Evolutionary conservation across 2,888 invertebrate species (phyloP), one percentile per base, ranked within the genome.

Genomic region (Ichneumoninae sp.): DNA sequence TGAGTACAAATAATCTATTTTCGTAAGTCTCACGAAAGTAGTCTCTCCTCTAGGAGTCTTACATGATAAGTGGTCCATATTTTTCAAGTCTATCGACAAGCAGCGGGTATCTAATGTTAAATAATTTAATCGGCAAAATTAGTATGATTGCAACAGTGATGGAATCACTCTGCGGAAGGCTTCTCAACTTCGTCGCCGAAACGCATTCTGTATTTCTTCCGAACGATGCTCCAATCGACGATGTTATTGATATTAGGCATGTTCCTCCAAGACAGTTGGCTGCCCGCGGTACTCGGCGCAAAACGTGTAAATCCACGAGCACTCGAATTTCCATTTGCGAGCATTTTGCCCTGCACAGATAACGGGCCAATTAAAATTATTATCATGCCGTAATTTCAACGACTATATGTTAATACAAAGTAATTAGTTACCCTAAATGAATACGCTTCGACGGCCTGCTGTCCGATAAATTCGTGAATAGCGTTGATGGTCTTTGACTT

Each of bases 191-290:
- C 91, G 40, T 90, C 92, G 13, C 94, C 93, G 66, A 93, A 94
- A 60, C 93, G 91, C 50, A 91, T 90, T 84, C 93, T 90, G 85
- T 95, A 95, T 83, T 95, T 95, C 84, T 92, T 92, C 7, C 94
- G 92, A 19, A 95, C 94, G 3, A 93, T 68, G 2, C 93, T 92
- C 95, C 95, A 95, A 85, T 95, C 94, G 1, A 94, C 94, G 10
- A 95, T 93, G 40, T 92, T 93, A 73, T 94, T 94, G 54, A 95
- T 94, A 77, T 91, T 92, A n/a, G 92, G 90, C 69, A 88, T 79
- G 66, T 90, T 91, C 50, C 83, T 89, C 40, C 93, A 88, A 4
- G 92, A 93, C 30, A 91, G 86, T 85, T 94, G 93, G 75, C 93
- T 94, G 74, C 92, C 93, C 40, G 93, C 82, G 1, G 93, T 92